These are phyloP conservation scores for Mallotus villosus DNA, from an alignment of 2,797 vertebrate species.

Conservation along the genomic window DNA sequence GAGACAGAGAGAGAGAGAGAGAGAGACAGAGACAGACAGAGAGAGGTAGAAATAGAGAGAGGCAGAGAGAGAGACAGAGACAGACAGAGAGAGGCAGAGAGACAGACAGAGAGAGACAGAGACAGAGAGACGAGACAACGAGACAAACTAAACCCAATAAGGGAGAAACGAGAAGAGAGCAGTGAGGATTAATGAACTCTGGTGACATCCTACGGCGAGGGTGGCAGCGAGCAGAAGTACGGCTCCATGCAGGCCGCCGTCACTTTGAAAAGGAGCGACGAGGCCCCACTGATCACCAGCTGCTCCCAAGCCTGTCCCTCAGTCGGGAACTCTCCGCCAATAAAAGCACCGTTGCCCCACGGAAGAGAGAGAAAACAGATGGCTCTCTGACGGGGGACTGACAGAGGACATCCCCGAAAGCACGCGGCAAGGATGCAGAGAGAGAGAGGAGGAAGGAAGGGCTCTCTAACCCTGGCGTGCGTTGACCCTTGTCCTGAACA, in stretches of 20 bases:
- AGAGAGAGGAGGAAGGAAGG: conserved; percentile 30
- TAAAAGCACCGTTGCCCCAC: conserved; percentile 32
- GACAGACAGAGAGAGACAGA: neutral
- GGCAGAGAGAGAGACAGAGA: neutral
- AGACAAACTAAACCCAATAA: neutral
- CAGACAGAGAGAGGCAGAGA: neutral
- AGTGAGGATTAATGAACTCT: conserved; percentile 47
- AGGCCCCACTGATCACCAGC: conserved; percentile 63
- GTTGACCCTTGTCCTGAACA: conserved; percentile 45
- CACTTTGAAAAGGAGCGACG: conserved; percentile 41
- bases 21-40: no score
- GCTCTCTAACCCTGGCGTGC: conserved; percentile 44
- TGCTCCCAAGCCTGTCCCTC: conserved; percentile 59
- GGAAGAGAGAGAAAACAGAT: conserved; percentile 59
- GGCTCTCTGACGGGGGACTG: conserved; percentile 36
- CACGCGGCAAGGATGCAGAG: conserved; percentile 27
- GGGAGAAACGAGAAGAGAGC: conserved; percentile 4
- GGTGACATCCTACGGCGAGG: conserved; percentile 32
- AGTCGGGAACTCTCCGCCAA: conserved; percentile 34
- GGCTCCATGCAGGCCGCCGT: neutral
- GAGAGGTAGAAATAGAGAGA: no score
- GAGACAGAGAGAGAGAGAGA: neutral
- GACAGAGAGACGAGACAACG: neutral
- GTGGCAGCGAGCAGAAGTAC: conserved; percentile 18
- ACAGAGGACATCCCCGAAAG: neutral